phyloP scores from a whole-genome alignment of 2,888 invertebrate species.

The Serripes groenlandicus region DNA sequence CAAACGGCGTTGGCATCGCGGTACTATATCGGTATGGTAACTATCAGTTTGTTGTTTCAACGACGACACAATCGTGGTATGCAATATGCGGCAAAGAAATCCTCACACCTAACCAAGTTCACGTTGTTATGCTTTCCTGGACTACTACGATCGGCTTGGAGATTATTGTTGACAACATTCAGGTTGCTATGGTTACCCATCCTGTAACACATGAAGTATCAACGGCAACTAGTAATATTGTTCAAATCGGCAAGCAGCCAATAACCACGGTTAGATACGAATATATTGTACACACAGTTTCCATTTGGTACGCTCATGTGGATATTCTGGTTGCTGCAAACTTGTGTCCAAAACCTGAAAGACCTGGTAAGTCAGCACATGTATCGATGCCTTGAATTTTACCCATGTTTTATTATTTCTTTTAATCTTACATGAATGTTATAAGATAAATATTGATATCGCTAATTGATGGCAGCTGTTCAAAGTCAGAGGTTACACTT shows the following conservation, averaged over 20 bases:
- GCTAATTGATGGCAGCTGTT: too few relatives aligned
- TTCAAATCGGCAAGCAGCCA: conserved; percentile 67
- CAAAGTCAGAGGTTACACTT: too few relatives aligned
- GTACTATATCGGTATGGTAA: conserved; percentile 76
- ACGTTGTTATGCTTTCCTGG: conserved; percentile 74
- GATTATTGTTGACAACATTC: conserved; percentile 67
- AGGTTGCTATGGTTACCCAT: conserved; percentile 51
- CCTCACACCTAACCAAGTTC: conserved; percentile 57
- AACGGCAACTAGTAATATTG: conserved; percentile 33
- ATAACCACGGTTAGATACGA: conserved; percentile 56
- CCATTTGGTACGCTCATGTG: conserved; percentile 74
- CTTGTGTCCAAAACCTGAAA: conserved; percentile 63
- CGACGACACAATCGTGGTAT: conserved; percentile 72
- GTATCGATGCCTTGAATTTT: too few relatives aligned
- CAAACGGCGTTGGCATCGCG: conserved; percentile 73
- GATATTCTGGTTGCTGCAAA: conserved; percentile 68
- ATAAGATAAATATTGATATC: too few relatives aligned
- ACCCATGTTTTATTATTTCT: too few relatives aligned
- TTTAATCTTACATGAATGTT: too few relatives aligned
- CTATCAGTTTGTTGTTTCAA: conserved; percentile 74
- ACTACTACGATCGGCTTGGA: conserved; percentile 64
- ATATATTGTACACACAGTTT: conserved; percentile 65
- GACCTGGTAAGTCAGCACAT: conserved; percentile 67
- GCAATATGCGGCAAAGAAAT: conserved; percentile 63
- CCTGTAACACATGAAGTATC: conserved; percentile 50